Evolutionary conservation across 2,113 vertebrate genomes (phyloP), one percentile per base, ranked within the genome.

Genomic region (Gambusia affinis): DNA sequence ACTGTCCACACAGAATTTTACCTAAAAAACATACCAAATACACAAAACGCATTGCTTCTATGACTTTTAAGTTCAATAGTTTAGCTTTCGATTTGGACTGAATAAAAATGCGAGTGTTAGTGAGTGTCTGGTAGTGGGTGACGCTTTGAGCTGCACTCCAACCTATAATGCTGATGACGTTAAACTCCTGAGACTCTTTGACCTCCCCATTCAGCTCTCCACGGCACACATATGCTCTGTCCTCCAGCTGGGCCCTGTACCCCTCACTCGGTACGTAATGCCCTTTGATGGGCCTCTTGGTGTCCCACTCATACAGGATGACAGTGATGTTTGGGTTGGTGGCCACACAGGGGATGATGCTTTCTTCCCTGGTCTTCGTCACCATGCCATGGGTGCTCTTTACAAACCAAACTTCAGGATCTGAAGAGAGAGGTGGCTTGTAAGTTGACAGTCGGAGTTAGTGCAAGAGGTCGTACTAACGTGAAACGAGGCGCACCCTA

Each of bases 291-390:
- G 91, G 92, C 10, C 80, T 83, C 6, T 95, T 93, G 4, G 83
- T 93, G 72, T 94, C 94, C 80, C 78, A 95, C 83, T 98, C 96
- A 0, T 96, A 94, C 60, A 99, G 92, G 0, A 95, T 96, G 72
- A 99, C 97, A 1, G 81, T 94, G 76, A 96, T 94, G 10, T 88
- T 86, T 0, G 98, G 98, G 80, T 98, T 91, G 7, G 97, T 98
- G 84, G 98, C 97, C 3, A 97, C 91, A 37, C 98, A 99, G 0
- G 98, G 97, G 73, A 99, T 92, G 68, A 90, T 93, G n/a, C 87
- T 92, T 76, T 96, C 95, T 1, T 91, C 90, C 10, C 93, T 90
- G 75, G 94, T 95, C 51, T 93, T 96, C 30, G 95, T 94, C 69
- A 98, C 96, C 91, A 98, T 94, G 7, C 94, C 91, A 31, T 96